phyloP scores from a whole-genome alignment of 2,888 invertebrate species.

The Drosophila ustulata region DNA sequence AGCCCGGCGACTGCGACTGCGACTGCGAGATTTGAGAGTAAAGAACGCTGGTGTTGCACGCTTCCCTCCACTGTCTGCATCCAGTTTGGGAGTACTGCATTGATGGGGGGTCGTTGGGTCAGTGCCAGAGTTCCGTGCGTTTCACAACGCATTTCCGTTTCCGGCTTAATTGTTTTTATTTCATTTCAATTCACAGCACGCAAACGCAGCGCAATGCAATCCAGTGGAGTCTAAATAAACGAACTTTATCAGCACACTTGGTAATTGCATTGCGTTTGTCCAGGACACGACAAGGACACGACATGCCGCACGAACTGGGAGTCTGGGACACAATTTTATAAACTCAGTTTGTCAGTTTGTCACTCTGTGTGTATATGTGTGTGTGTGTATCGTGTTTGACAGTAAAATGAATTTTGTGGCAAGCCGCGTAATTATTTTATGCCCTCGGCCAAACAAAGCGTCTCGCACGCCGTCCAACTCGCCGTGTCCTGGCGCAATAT shows the following conservation, averaged over 20 bases:
- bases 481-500: constrained; percentile 56
- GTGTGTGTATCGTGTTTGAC: constrained; percentile 43
- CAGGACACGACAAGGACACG: constrained; percentile 35
- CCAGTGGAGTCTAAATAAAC: constrained; percentile 49
- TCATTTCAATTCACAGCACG: constrained; percentile 54
- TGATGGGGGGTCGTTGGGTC: constrained; percentile 15
- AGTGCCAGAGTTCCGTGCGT: constrained; percentile 31
- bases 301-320: constrained; percentile 20
- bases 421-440: constrained; percentile 81
- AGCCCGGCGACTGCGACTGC: constrained; percentile 5
- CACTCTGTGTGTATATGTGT: too few relatives aligned
- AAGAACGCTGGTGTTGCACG: not conserved
- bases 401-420: constrained; percentile 77
- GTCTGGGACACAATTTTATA: constrained; percentile 30
- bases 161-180: constrained; percentile 68
- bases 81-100: constrained; percentile 34
- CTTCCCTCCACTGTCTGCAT: constrained; percentile 6
- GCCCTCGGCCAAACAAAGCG: constrained; percentile 65
- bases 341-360: constrained; percentile 24
- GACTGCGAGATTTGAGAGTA: constrained; percentile 5
- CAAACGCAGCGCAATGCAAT: not conserved
- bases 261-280: constrained; percentile 57
- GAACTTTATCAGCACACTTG: constrained; percentile 48
- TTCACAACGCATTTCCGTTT: constrained; percentile 52
- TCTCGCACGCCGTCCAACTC: constrained; percentile 13